A percentile compares a stretch with the other conserved stretches of the same genome.
phyloP scores from a whole-genome alignment of 2,113 vertebrate species.

The Polypterus senegalus region DNA sequence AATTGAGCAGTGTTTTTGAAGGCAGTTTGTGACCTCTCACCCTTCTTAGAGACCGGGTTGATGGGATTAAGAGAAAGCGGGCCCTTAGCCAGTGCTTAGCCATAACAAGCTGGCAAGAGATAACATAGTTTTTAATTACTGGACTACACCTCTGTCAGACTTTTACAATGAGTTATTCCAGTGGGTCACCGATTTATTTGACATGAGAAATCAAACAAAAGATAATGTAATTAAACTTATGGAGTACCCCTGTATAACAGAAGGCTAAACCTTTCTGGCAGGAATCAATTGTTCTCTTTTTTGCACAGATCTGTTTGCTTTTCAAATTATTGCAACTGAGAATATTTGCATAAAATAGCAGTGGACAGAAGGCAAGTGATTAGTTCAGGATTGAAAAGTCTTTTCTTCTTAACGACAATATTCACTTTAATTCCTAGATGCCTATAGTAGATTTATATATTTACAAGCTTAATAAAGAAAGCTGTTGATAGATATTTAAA shows the following conservation, averaged over 20 bases:
- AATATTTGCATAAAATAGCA: no score
- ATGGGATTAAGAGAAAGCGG: constrained; percentile 67
- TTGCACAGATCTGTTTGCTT: no score
- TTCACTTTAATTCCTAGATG: no score
- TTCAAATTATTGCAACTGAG: no score
- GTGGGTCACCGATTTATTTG: constrained; percentile 42
- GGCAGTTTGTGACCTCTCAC: constrained; percentile 71
- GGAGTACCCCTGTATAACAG: constrained; percentile 23
- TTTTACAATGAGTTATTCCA: constrained; percentile 44
- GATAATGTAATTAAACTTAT: constrained; percentile 43
- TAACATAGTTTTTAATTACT: constrained; percentile 75
- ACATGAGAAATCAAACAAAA: constrained; percentile 42
- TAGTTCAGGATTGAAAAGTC: no score
- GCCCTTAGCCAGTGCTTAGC: constrained; percentile 52
- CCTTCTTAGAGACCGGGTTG: constrained; percentile 51
- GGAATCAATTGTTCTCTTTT: no score
- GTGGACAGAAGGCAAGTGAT: no score
- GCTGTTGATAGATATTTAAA: no score
- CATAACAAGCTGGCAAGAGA: constrained; percentile 62
- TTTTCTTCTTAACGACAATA: no score
- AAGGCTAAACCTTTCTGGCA: constrained; percentile 17
- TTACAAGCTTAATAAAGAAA: no score
- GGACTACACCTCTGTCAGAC: constrained; percentile 55
- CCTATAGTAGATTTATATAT: no score
- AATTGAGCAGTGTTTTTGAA: constrained; percentile 55